phyloP scores from a whole-genome alignment of 2,888 invertebrate species.

The Prenolepis imparis region DNA sequence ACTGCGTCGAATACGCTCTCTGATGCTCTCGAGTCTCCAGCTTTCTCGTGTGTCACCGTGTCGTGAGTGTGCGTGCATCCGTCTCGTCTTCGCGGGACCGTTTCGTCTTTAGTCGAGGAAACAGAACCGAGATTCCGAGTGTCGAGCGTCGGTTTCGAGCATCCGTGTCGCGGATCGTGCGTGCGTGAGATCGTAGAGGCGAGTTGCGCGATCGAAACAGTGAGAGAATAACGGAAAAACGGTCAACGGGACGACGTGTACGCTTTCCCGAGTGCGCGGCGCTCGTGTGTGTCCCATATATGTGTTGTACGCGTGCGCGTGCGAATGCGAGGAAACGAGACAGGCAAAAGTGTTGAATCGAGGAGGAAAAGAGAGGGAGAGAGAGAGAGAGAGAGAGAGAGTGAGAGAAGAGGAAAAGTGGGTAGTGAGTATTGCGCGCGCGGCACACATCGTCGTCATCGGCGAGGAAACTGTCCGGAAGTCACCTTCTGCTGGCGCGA shows the following conservation, averaged over 20 bases:
- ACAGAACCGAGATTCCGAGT: slow-evolving; percentile 4
- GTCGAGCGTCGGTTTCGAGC: slow-evolving; percentile 52
- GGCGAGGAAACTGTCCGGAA: slow-evolving; percentile 43
- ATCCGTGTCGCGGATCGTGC: slow-evolving; percentile 62
- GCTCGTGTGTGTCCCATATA: slow-evolving; percentile 40
- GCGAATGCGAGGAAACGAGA: slow-evolving; percentile 34
- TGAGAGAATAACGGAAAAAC: slow-evolving; percentile 35
- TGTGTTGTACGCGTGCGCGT: slow-evolving; percentile 23
- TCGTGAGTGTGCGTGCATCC: slow-evolving; percentile 62
- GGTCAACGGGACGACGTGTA: slow-evolving; percentile 27
- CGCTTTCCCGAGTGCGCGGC: slow-evolving; percentile 23
- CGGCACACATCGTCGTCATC: slow-evolving; percentile 36
- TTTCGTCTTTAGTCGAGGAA: slow-evolving; percentile 55
- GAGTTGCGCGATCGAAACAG: slow-evolving; percentile 31
- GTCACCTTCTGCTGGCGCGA: slow-evolving; percentile 31
- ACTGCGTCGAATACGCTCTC: slow-evolving; percentile 55
- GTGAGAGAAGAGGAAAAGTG: slow-evolving; percentile 35
- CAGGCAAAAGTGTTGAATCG: not conserved
- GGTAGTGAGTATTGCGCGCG: slow-evolving; percentile 45
- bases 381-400: slow-evolving; percentile 46
- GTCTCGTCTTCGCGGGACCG: slow-evolving; percentile 66
- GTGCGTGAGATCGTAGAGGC: slow-evolving; percentile 55
- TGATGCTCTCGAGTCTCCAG: slow-evolving; percentile 40
- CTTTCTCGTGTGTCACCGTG: slow-evolving; percentile 74
- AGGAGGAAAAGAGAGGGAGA: slow-evolving; percentile 18